Conservation (phyloP, 2,797 vertebrate species). For the Pseudomugil gertrudae region DNA sequence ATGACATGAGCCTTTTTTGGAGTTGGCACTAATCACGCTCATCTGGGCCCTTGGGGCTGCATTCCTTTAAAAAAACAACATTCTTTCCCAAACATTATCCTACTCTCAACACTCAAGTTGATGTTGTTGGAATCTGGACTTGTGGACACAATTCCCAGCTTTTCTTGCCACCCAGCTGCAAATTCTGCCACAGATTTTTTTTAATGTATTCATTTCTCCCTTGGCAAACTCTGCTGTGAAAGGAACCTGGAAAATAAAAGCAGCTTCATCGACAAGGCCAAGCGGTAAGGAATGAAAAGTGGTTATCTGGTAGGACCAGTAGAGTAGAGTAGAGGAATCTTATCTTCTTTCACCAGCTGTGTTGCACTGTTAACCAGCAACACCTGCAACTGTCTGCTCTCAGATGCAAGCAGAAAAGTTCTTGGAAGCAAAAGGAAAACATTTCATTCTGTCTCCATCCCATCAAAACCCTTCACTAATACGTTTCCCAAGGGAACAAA, state of each 20-base stretch:
- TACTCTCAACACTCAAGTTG: slow-evolving; percentile 72
- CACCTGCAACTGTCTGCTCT: slow-evolving; percentile 62
- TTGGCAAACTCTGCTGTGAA: slow-evolving; percentile 56
- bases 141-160: slow-evolving; percentile 69
- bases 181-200: slow-evolving; percentile 61
- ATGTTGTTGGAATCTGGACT: slow-evolving; percentile 70
- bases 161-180: slow-evolving; percentile 71
- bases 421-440: slow-evolving; percentile 24
- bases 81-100: slow-evolving; percentile 78
- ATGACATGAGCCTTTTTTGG: slow-evolving; percentile 64
- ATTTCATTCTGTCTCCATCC: slow-evolving; percentile 47
- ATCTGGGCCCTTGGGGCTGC: slow-evolving; percentile 68
- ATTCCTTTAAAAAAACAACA: slow-evolving; percentile 65
- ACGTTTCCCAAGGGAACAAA: slow-evolving; percentile 60
- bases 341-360: slow-evolving; percentile 57
- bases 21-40: slow-evolving; percentile 61
- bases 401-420: slow-evolving; percentile 40
- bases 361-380: slow-evolving; percentile 51
- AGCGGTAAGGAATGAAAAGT: slow-evolving; percentile 36
- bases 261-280: slow-evolving; percentile 51
- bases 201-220: slow-evolving; percentile 63
- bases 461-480: slow-evolving; percentile 39
- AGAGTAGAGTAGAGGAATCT: slow-evolving; percentile 49
- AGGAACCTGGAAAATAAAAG: slow-evolving; percentile 62
- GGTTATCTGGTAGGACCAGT: slow-evolving; percentile 29